These are phyloP conservation scores for Struthio camelus DNA, from an alignment of 2,113 vertebrate species.

Conservation along the genomic window DNA sequence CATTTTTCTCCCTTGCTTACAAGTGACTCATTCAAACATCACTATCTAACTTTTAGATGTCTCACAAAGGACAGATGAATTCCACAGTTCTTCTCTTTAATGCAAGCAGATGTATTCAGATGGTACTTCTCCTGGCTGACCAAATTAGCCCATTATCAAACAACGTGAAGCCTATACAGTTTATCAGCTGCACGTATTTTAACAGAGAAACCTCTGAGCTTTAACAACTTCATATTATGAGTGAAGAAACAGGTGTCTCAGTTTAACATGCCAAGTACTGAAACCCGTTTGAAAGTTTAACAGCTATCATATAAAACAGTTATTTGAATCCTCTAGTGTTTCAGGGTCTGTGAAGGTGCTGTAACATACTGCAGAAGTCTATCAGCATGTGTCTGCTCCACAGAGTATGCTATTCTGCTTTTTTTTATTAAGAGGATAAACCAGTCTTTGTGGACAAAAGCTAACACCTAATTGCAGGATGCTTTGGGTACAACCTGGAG, in stretches of 20 bases:
- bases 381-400: background rate
- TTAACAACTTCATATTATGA: background rate
- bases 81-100: background rate
- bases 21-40: background rate
- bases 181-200: background rate
- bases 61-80: background rate
- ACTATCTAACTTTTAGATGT: background rate
- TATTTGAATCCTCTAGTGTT: background rate
- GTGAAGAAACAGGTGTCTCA: background rate
- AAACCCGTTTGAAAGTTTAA: background rate
- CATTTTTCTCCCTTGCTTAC: background rate
- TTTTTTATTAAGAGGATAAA: background rate
- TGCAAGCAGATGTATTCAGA: background rate
- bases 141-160: background rate
- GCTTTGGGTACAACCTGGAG: background rate
- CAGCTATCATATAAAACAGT: background rate
- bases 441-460: background rate
- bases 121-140: background rate
- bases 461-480: background rate
- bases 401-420: background rate
- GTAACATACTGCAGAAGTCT: background rate
- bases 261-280: background rate
- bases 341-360: background rate
- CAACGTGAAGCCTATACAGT: background rate
- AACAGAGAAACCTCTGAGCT: background rate